Conservation (phyloP, 2,888 invertebrate genomes). For the Keiferia lycopersicella region DNA sequence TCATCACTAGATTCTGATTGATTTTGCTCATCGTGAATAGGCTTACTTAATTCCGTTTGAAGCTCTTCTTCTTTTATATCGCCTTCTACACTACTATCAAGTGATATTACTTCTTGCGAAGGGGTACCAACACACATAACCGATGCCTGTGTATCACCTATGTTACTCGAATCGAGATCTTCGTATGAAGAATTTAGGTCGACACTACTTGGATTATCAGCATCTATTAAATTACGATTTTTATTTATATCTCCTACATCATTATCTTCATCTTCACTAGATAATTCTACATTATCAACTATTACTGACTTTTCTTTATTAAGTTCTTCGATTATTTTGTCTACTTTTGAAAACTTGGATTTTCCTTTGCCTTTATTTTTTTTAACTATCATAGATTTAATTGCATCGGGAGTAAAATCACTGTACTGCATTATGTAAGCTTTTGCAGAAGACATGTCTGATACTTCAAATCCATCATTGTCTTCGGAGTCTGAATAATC, state of each 20-base stretch:
- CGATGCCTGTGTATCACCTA: slow-evolving; percentile 53
- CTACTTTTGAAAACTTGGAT: slow-evolving; percentile 47
- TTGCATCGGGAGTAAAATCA: slow-evolving; percentile 86
- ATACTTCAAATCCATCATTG: slow-evolving; percentile 61
- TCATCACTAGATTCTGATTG: slow-evolving; percentile 62
- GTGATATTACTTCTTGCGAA: slow-evolving; percentile 49
- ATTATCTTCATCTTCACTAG: slow-evolving; percentile 71
- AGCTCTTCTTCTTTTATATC: not conserved
- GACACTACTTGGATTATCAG: slow-evolving; percentile 30
- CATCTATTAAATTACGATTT: slow-evolving; percentile 37
- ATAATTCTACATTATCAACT: slow-evolving; percentile 58
- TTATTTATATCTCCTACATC: slow-evolving; percentile 51
- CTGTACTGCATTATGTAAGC: slow-evolving; percentile 89
- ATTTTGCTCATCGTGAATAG: not conserved
- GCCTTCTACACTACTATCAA: slow-evolving; percentile 55
- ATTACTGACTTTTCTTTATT: slow-evolving; percentile 63
- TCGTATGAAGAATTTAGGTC: slow-evolving; percentile 32
- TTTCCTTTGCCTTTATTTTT: slow-evolving; percentile 48
- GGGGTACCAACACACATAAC: slow-evolving; percentile 54
- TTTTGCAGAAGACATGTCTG: slow-evolving; percentile 82
- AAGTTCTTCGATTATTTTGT: slow-evolving; percentile 64
- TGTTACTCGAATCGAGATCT: slow-evolving; percentile 7
- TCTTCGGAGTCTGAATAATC: slow-evolving; percentile 75
- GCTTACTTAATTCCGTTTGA: not conserved
- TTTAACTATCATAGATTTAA: slow-evolving; percentile 78